Evolutionary conservation across 2,888 invertebrate species (phyloP), one percentile per base, ranked within the genome.

Genomic region (Clanis bilineata): DNA sequence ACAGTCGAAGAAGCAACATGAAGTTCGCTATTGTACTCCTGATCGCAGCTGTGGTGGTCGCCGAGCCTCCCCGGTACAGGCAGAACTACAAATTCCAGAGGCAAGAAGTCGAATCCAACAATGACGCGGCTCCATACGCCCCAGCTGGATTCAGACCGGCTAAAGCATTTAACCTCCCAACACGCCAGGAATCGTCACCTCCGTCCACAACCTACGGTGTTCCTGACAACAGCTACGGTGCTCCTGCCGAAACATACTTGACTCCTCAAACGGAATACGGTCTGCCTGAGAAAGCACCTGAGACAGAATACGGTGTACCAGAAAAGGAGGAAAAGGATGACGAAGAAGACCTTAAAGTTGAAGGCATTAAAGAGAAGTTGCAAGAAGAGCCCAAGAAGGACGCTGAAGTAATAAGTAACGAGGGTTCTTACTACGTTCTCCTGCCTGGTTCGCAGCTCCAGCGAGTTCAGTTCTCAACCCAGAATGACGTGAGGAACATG

Each of bases 391-490:
- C 82, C 0, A 81, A 84, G 55, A 77, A 76, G 1, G 85, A 86
- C 12, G 77, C 82, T 57, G 88, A 89, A 59, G 79, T 90, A 4
- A 76, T 93, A 22, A 87, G 78, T 62, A 72, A 80, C 55, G 82
- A 86, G 68, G 95, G 95, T 5, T 93, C 93, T 28, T 95, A 95
- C 79, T 95, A 94, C 77, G 90, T 95, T 6, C 93, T 95, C 41
- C 87, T 95, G 64, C 95, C 95, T 1, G 93, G 89, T 62, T 93
- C 94, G 2, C 92, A 94, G 65, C 87, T 95, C 1, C 95, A 95
- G 70, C 90, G 93, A 61, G 93, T 95, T 12, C 93, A 91, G 68
- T 95, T 94, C 82, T 87, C 93, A 62, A 94, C 94, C 0, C 83
- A 89, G 62, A 90, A 90, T 51, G 90, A 91, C 44, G 25, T 85